Base-by-base conservation (phyloP, 2,797 vertebrate genomes). In the Bryconaethiops microstoma region DNA sequence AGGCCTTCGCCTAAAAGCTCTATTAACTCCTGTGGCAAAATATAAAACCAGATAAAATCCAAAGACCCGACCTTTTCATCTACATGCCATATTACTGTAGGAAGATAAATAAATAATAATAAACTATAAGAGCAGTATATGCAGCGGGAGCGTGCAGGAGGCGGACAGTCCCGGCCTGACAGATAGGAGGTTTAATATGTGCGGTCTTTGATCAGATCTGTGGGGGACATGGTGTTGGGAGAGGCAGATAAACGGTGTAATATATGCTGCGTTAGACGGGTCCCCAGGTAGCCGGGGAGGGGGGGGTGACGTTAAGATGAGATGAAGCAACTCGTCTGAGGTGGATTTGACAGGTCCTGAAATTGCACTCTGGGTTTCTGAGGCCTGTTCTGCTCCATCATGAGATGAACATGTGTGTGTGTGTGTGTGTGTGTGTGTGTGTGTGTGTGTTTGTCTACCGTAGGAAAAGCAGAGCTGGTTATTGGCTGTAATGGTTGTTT, bases 211-310 rank as follows among this genome's bases (percentile, higher is more conserved):
- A 80, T 82, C 82, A 77, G 77, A 86, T 86, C 85, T 82, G 77
- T 79, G 68, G 73, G 67, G 55, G 81, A 63, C 23, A 10, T 60
- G 74, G 39, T 83, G 62, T 84, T 82, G 69, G 81, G 77, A 54
- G 76, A 86, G 74, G 81, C 84, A 86, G 87, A 89, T 87, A 83
- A 86, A 90, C 72, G 86, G 79, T 85, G 87, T 88, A 87, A 90
- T 90, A 87, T 86, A 85, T 83, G 86, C 75, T 60, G 60, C 71
- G 64, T 82, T 74, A 86, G 87, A 88, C 86, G 79, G 77, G 82
- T 84, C 76, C 77, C 78, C 72, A 55, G 84, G 78, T 54, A 17
- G 64, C 63, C n/a, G 74, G 74, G 67, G 40, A 35, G 63, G 59
- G 65, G 63, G 62, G 62, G 52, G 73, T 25, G 65, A 71, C 55